Percentiles rank a stretch among this genome's conserved stretches.
These are phyloP conservation scores for Tolypeutes matacus DNA, from an alignment of 2,797 vertebrate genomes.

Conservation along the genomic window DNA sequence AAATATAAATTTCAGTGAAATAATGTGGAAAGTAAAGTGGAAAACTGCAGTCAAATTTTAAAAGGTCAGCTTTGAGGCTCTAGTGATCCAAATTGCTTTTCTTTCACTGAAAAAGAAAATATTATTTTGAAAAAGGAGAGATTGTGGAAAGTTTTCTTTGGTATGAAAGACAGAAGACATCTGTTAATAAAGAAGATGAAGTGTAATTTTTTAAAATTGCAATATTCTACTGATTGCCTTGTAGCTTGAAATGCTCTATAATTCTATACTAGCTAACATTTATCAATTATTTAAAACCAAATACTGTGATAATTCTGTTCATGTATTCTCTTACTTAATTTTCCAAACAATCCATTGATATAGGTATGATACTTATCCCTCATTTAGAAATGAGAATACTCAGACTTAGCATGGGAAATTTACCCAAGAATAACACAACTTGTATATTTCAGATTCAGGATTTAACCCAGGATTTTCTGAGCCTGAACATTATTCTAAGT, in stretches of 20 bases:
- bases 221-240: not conserved
- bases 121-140: not conserved
- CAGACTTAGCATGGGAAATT: not conserved
- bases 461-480: not conserved
- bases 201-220: not conserved
- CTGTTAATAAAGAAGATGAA: not conserved
- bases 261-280: not conserved
- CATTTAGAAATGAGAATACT: not conserved
- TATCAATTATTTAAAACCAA: not conserved
- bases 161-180: not conserved
- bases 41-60: slow-evolving; percentile 23
- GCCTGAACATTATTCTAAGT: not conserved
- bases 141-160: slow-evolving; percentile 25
- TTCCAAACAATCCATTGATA: not conserved
- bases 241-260: not conserved
- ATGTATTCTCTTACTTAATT: not conserved
- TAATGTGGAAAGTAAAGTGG: not conserved
- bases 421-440: not conserved
- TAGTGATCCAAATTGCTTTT: not conserved
- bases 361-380: not conserved
- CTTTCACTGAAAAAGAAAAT: not conserved
- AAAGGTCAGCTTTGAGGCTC: not conserved
- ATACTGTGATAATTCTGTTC: not conserved
- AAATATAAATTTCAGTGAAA: slow-evolving; percentile 51
- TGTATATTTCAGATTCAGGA: not conserved